A percentile compares a stretch with the other conserved stretches of the same genome.
Evolutionary conservation across 23 tunicate species (phyloP).

Genomic region (Diplosoma virens): DNA sequence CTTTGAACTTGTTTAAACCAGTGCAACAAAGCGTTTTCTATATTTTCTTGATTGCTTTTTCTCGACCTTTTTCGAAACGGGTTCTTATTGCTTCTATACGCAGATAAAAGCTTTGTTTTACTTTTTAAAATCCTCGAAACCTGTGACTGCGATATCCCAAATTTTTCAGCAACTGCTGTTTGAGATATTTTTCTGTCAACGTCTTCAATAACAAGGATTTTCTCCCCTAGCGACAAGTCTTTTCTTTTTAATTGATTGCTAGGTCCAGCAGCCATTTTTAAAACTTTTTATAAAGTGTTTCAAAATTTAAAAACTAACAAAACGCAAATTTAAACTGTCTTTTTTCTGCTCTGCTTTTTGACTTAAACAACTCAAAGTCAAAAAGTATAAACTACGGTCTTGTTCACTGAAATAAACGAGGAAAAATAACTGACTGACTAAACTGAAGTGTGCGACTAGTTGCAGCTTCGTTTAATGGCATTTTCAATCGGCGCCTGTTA

Average conservation of each 20-base stretch:
- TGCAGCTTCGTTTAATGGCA: too few relatives aligned
- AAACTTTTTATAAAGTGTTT: too few relatives aligned
- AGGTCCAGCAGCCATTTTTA: constrained; percentile 5
- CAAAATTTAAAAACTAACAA: too few relatives aligned
- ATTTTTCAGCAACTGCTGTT: constrained; percentile 21
- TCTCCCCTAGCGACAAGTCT: constrained; percentile 11
- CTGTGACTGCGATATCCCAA: constrained; percentile 36
- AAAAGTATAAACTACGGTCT: too few relatives aligned
- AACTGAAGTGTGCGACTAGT: too few relatives aligned
- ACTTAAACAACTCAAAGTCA: too few relatives aligned
- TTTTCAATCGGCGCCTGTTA: too few relatives aligned
- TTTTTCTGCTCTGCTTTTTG: too few relatives aligned
- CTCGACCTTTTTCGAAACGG: constrained; percentile 21
- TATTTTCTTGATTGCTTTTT: constrained; percentile 5
- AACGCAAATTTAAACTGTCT: too few relatives aligned
- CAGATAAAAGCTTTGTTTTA: neutral
- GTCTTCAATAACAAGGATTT: constrained; percentile 8
- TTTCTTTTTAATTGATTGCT: constrained; percentile 26
- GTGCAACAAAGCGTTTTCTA: constrained; percentile 10
- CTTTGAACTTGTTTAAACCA: constrained; percentile 39
- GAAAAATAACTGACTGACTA: too few relatives aligned
- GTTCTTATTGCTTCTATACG: neutral
- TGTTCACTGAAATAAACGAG: too few relatives aligned
- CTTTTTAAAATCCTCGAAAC: constrained; percentile 10
- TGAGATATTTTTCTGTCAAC: constrained; percentile 5